Conservation (phyloP, 2,888 invertebrate genomes). For the Halocaridina rubra region DNA sequence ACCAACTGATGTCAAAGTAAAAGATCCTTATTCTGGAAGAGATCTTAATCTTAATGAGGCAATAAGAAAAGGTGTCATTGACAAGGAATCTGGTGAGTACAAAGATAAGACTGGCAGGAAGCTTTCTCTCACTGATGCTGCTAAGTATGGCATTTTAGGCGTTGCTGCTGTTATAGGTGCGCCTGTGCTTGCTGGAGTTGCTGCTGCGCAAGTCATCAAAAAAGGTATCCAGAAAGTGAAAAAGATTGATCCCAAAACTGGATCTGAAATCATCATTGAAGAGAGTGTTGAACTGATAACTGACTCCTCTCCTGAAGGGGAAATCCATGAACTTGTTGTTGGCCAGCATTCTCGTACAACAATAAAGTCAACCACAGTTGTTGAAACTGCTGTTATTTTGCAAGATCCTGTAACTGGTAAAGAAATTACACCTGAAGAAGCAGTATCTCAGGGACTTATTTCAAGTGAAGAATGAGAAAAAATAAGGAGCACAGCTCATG, state of each 20-base stretch:
- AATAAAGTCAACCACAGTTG: slow-evolving; percentile 64
- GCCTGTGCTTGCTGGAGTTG: slow-evolving; percentile 71
- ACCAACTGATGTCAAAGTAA: slow-evolving; percentile 76
- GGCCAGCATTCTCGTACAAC: slow-evolving; percentile 64
- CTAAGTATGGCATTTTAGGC: slow-evolving; percentile 76
- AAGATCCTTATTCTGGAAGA: slow-evolving; percentile 78
- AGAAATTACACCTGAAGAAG: slow-evolving; percentile 69
- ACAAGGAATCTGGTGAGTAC: slow-evolving; percentile 79
- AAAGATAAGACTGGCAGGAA: slow-evolving; percentile 76
- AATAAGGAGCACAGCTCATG: slow-evolving; percentile 65
- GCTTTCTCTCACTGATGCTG: slow-evolving; percentile 78
- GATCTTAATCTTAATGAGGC: slow-evolving; percentile 81
- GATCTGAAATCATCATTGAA: slow-evolving; percentile 74
- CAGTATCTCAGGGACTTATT: slow-evolving; percentile 69
- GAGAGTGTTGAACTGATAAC: slow-evolving; percentile 75
- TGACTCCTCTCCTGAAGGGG: slow-evolving; percentile 68
- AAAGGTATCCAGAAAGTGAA: slow-evolving; percentile 56
- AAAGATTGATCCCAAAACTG: slow-evolving; percentile 64
- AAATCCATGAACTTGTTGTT: slow-evolving; percentile 69
- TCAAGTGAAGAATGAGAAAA: slow-evolving; percentile 71
- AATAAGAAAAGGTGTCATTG: slow-evolving; percentile 79
- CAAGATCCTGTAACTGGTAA: slow-evolving; percentile 62
- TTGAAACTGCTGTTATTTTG: slow-evolving; percentile 64
- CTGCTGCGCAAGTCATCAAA: slow-evolving; percentile 52
- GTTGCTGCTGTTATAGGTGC: slow-evolving; percentile 81